Conservation (phyloP, 2,888 invertebrate species). For the Meiosimyza decipiens region DNA sequence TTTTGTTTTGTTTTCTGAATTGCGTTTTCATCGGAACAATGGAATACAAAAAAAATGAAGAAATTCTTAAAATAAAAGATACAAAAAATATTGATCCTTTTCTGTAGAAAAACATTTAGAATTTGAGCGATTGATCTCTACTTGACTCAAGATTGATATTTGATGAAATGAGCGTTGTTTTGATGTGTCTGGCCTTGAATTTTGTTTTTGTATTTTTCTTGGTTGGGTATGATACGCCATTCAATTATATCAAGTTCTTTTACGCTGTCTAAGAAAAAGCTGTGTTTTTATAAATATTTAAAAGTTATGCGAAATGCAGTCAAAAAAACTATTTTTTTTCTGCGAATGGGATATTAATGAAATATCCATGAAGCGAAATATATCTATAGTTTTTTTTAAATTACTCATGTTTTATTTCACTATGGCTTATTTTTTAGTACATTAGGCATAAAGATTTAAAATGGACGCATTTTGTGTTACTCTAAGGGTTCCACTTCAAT, state of each 20-base stretch:
- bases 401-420: no score
- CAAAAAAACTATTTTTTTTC: neutral
- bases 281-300: neutral
- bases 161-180: slow-evolving; percentile 5
- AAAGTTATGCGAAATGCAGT: neutral
- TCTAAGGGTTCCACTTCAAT: no score
- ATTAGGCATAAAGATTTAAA: no score
- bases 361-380: no score
- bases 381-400: no score
- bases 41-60: neutral
- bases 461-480: no score
- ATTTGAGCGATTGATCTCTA: neutral
- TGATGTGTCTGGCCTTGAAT: neutral
- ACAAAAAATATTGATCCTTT: neutral
- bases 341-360: neutral
- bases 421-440: no score
- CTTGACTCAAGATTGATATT: slow-evolving; percentile 6
- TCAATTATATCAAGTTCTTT: neutral
- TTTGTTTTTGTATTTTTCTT: neutral
- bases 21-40: neutral
- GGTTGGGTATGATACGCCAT: no score
- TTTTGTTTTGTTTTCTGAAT: neutral
- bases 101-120: neutral
- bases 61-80: neutral
- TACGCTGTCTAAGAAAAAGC: neutral